phyloP scores from a whole-genome alignment of 2,888 invertebrate genomes.

The Lasioglossum malachurum region DNA sequence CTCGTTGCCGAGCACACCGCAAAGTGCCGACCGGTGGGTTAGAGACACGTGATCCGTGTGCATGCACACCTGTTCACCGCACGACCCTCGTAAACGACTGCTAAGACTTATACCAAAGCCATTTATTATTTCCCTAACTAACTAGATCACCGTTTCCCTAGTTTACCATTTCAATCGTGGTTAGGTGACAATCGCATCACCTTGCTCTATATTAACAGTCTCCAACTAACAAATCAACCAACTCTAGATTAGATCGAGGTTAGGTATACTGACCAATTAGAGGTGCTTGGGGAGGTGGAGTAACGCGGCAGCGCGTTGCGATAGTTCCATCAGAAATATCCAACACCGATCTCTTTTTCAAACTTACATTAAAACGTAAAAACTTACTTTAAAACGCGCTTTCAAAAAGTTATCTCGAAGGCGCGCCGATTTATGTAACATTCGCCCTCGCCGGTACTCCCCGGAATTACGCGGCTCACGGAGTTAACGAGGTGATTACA shows the following conservation, averaged over 20 bases:
- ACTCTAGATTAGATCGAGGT: background rate
- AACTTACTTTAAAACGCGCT: too few relatives aligned
- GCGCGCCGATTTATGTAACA: background rate
- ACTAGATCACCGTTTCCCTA: background rate
- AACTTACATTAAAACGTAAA: too few relatives aligned
- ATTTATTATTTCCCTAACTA: background rate
- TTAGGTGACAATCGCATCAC: background rate
- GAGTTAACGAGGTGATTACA: constrained; percentile 1
- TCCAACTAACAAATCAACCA: constrained; percentile 1
- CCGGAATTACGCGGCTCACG: background rate
- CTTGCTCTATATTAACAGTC: background rate
- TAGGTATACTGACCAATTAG: background rate
- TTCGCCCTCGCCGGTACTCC: background rate
- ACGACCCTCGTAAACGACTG: background rate
- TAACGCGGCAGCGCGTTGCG: background rate
- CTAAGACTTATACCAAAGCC: background rate
- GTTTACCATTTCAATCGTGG: background rate
- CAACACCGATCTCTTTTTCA: background rate
- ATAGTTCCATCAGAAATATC: background rate
- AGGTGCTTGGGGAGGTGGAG: background rate
- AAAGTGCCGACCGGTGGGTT: background rate
- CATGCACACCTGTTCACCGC: background rate
- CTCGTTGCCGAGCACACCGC: background rate
- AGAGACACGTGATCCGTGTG: background rate
- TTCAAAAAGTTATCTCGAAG: background rate